These are phyloP conservation scores for Dasypogon diadema DNA, from an alignment of 2,888 invertebrate species.

Conservation along the genomic window DNA sequence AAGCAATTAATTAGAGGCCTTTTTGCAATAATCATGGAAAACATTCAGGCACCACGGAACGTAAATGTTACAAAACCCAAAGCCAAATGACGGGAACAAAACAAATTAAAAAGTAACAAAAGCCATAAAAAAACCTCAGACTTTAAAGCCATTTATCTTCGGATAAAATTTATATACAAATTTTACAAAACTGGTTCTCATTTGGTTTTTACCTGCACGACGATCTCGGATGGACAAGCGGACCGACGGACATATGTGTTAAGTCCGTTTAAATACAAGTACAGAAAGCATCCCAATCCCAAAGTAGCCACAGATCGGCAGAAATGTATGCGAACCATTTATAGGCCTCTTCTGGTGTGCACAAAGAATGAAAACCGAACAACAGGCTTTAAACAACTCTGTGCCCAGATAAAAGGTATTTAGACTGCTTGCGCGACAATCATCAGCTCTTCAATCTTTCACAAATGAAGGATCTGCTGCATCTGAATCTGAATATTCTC, in stretches of 20 bases:
- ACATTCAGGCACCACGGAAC: not conserved
- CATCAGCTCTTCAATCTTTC: conserved; percentile 12
- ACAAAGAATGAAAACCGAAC: conserved; percentile 24
- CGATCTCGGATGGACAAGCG: conserved; percentile 51
- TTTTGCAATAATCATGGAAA: too few relatives aligned
- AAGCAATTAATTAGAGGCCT: too few relatives aligned
- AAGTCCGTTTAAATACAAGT: conserved; percentile 22
- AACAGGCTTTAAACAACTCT: conserved; percentile 7
- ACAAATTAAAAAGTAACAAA: conserved; percentile 17
- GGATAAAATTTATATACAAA: conserved; percentile 53
- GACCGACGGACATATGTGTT: conserved; percentile 30
- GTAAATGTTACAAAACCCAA: conserved; percentile 5
- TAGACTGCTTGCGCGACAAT: conserved; percentile 3
- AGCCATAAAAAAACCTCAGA: conserved; percentile 18
- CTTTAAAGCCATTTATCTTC: conserved; percentile 51
- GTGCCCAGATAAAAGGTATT: conserved; percentile 25
- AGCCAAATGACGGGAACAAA: conserved; percentile 32
- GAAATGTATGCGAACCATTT: not conserved
- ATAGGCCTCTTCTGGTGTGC: conserved; percentile 11
- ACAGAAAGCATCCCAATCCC: conserved; percentile 6
- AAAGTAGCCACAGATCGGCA: not conserved
- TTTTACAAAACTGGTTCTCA: conserved; percentile 55
- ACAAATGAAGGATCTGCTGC: not conserved
- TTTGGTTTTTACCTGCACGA: conserved; percentile 53
- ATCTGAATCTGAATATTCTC: not conserved